Base-by-base conservation (phyloP, 2,797 vertebrate species). In the Mus caroli region DNA sequence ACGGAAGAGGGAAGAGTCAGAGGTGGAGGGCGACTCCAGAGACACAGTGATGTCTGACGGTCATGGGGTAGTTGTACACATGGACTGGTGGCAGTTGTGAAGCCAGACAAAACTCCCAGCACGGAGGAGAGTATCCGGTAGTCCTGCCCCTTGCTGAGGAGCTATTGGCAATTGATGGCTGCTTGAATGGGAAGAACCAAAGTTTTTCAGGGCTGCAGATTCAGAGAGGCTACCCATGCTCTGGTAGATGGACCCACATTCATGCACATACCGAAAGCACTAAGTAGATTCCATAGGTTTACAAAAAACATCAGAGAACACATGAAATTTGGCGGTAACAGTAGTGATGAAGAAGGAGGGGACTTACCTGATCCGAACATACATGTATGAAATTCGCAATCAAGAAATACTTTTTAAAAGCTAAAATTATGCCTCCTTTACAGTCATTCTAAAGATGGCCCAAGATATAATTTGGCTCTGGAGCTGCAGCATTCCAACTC, bases 351-450 rank as follows among this genome's bases (percentile, higher is more conserved):
- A 31, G 37, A 40, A 28, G 17, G 56, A 5, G 56, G n/a, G 43
- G 37, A 62, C 37, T 75, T 75, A 24, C 73, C 60, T 43, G 80
- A 62, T 83, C 24, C 19, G 60, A 62, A 5, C 37, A 40, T 58
- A 60, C 34, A 3, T 60, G 24, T 60, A 60, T 28, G 56, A 83
- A 83, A 83, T 83, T 83, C 80, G 28, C 37, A 60, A 58, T 43
- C 80, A 83, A 60, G n/a, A 83, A 62, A 43, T 62, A 19, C 19
- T 20, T 64, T 46, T 84, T 62, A 43, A 46, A 84, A 84, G 62
- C 50, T 79, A 76, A 91, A 90, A 71, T 86, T 3, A 67, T 80
- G 60, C 52, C 85, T 73, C 78, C 31, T 90, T 79, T 84, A 60
- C 37, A 71, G 60, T 64, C 28, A 64, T 64, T 46, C 40, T 64